Base-by-base conservation (phyloP, 2,113 vertebrate genomes). In the Prionailurus bengalensis region DNA sequence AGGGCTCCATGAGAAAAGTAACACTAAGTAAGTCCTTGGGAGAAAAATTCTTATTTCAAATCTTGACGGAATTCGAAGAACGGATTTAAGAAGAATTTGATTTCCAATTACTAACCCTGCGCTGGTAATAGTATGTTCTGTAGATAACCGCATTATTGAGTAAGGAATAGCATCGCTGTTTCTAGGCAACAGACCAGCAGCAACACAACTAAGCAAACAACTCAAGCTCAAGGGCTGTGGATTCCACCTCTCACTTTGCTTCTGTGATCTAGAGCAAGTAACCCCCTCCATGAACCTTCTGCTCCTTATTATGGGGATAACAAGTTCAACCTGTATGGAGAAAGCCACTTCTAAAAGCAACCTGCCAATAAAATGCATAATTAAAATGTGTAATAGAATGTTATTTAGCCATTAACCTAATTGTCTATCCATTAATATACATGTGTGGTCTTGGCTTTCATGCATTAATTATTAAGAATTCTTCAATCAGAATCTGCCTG, bases 321-420 rank as follows among this genome's bases (percentile, higher is more conserved):
- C 80, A 61, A 88, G 31, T 55, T 71, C 23, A 96, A 42, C 5
- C 84, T 89, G 53, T 84, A 78, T 81, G 71, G 19, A 95, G 70
- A 96, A 83, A 81, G 63, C 73, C 61, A 31, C 55, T 90, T 83
- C 90, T 90, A 81, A 83, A 96, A 97, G 89, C 31, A 76, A 83
- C 58, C 65, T 94, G 73, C 51, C 78, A 92, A 79, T 81, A 95
- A 93, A 96, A 95, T 76, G 23, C 61, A 76, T 96, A 96, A 97
- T 97, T 96, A 94, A 96, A 93, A 91, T 84, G 16, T 84, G 58
- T 66, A 36, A 87, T 73, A 84, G 66, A 83, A 97, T 76, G 58
- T 84, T 97, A 94, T 96, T 95, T 92, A 93, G 33, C 65, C 70
- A 97, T 98, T 97, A 94, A 96, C 84, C 66, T 97, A 97, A 98